These are phyloP conservation scores for Drosophila borealis DNA, from an alignment of 2,888 invertebrate genomes.

Conservation along the genomic window DNA sequence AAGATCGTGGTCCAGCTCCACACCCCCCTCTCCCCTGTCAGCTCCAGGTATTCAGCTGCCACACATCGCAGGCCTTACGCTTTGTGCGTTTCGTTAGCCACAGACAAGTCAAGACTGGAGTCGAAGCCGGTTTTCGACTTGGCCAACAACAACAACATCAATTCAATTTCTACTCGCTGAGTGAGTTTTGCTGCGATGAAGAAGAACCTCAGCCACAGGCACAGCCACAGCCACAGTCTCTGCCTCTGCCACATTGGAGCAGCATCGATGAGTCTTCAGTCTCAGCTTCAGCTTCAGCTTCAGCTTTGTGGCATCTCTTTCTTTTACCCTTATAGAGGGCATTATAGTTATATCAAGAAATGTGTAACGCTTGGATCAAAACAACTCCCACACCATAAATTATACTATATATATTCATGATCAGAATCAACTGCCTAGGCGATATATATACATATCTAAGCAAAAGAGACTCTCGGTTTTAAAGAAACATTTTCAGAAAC, in stretches of 20 bases:
- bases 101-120: constrained; percentile 38
- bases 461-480: too few species aligned
- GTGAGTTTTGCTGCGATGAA: constrained; percentile 64
- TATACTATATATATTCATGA: too few species aligned
- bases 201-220: constrained; percentile 61
- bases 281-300: constrained; percentile 1
- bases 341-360: too few species aligned
- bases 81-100: constrained; percentile 50
- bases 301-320: constrained; percentile 26
- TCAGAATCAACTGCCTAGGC: too few species aligned
- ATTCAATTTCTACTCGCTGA: constrained; percentile 77
- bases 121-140: constrained; percentile 55
- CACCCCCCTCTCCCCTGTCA: neutral
- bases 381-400: too few species aligned
- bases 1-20: constrained; percentile 31
- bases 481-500: too few species aligned
- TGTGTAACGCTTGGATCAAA: too few species aligned
- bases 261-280: constrained; percentile 58
- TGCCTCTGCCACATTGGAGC: constrained; percentile 40
- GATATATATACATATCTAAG: too few species aligned
- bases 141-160: constrained; percentile 57
- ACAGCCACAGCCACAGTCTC: constrained; percentile 22
- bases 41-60: constrained; percentile 16
- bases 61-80: constrained; percentile 35
- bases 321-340: neutral